Percentiles rank a stretch among this genome's conserved stretches.
Conservation (phyloP, 2,888 invertebrate species). For the Metopia argyrocephala region DNA sequence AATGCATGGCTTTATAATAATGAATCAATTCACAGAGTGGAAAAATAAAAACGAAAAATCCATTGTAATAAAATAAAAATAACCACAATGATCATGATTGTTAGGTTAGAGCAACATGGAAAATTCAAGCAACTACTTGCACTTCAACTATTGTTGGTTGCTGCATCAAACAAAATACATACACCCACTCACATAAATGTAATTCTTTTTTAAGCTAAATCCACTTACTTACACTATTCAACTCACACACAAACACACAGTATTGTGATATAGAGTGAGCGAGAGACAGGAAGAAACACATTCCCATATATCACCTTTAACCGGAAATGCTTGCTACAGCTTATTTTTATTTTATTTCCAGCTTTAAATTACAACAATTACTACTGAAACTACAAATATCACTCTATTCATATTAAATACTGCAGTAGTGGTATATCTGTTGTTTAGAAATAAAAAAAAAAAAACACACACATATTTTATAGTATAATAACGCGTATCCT, state of each 20-base stretch:
- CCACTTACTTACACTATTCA: conserved; percentile 11
- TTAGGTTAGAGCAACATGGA: neutral
- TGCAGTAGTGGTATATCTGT: neutral
- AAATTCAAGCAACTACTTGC: conserved; percentile 50
- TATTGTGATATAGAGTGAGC: too few species aligned
- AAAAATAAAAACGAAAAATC: neutral
- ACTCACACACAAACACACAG: conserved; percentile 12
- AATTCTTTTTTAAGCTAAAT: conserved; percentile 20
- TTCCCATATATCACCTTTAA: conserved; percentile 45
- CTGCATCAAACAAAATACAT: conserved; percentile 14
- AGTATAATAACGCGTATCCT: conserved; percentile 14
- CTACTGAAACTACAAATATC: neutral
- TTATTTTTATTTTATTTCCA: conserved; percentile 59
- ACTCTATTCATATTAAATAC: neutral
- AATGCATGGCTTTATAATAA: neutral
- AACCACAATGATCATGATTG: conserved; percentile 58
- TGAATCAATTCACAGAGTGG: neutral
- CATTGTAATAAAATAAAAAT: conserved; percentile 39
- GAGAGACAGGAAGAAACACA: conserved; percentile 14
- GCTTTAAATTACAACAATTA: conserved; percentile 39
- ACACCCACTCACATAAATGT: conserved; percentile 15
- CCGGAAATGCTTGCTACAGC: conserved; percentile 61
- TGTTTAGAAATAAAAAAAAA: too few species aligned
- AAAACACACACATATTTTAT: too few species aligned
- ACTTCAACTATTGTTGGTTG: conserved; percentile 43